These are phyloP conservation scores for Scomberomorus guttatus DNA, from an alignment of 2,797 vertebrate genomes.

Conservation along the genomic window DNA sequence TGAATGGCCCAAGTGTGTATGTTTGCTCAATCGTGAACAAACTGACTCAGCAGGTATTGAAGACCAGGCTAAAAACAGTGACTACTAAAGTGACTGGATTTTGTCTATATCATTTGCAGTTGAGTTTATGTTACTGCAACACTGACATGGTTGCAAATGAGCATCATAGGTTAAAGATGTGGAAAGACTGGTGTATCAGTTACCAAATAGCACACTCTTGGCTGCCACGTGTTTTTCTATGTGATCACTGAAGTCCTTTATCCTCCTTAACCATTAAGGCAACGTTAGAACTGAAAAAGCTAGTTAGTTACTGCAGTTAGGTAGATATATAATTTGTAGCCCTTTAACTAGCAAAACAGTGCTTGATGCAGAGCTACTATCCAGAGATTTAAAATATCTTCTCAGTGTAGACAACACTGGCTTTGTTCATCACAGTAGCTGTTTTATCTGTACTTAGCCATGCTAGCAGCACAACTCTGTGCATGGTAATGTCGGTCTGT, in stretches of 20 bases:
- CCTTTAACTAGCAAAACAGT: too few relatives aligned
- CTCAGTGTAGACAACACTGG: too few relatives aligned
- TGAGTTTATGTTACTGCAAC: background rate
- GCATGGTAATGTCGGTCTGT: too few relatives aligned
- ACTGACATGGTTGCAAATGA: background rate
- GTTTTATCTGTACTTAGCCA: too few relatives aligned
- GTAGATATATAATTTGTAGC: too few relatives aligned
- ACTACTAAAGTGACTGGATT: background rate
- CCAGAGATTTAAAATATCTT: too few relatives aligned
- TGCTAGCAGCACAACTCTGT: too few relatives aligned
- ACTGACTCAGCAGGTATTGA: background rate
- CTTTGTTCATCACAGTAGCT: too few relatives aligned
- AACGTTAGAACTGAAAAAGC: background rate
- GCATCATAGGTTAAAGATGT: background rate
- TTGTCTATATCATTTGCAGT: background rate
- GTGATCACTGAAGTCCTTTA: background rate
- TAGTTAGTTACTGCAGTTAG: too few relatives aligned
- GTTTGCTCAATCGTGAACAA: conserved; percentile 21
- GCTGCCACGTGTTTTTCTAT: background rate
- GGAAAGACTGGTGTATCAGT: too few relatives aligned
- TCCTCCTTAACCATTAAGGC: background rate
- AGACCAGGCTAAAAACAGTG: too few relatives aligned
- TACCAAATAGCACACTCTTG: background rate
- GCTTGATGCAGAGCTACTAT: too few relatives aligned
- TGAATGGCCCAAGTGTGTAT: background rate